Percentiles rank a stretch among this genome's conserved stretches.
These are phyloP conservation scores for Clarias laeviceps DNA, from an alignment of 2,797 vertebrate species.

Conservation along the genomic window DNA sequence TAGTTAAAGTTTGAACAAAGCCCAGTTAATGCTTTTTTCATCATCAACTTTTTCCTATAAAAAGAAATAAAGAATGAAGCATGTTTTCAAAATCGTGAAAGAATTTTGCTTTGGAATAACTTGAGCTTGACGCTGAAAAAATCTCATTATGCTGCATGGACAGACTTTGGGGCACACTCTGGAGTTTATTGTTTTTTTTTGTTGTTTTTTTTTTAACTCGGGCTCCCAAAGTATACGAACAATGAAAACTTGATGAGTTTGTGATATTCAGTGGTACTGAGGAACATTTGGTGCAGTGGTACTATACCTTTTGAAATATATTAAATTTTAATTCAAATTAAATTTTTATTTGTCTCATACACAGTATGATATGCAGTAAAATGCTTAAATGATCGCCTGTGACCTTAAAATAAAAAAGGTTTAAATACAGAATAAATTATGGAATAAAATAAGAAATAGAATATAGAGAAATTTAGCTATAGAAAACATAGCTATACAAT, in stretches of 20 bases:
- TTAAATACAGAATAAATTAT: too few species aligned
- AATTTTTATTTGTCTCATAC: too few species aligned
- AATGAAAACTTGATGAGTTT: not conserved
- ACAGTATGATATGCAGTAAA: too few species aligned
- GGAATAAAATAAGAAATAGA: too few species aligned
- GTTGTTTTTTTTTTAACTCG: not conserved
- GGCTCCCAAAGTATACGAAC: not conserved
- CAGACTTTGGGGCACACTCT: not conserved
- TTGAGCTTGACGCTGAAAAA: not conserved
- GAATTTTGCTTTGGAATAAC: not conserved
- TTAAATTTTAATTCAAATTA: too few species aligned
- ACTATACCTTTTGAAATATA: not conserved
- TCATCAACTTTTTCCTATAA: not conserved
- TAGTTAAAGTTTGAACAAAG: not conserved
- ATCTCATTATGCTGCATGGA: not conserved
- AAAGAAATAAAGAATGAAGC: not conserved
- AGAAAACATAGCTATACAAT: too few species aligned
- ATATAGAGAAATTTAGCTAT: too few species aligned
- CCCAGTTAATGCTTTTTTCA: not conserved
- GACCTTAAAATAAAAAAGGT: too few species aligned
- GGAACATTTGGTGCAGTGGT: not conserved
- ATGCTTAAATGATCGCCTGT: too few species aligned
- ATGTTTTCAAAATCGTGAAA: not conserved
- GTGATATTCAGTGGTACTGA: not conserved
- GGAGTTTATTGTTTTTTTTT: not conserved